These are phyloP conservation scores for Rhinichthys klamathensis DNA, from an alignment of 2,113 vertebrate genomes.

Conservation along the genomic window DNA sequence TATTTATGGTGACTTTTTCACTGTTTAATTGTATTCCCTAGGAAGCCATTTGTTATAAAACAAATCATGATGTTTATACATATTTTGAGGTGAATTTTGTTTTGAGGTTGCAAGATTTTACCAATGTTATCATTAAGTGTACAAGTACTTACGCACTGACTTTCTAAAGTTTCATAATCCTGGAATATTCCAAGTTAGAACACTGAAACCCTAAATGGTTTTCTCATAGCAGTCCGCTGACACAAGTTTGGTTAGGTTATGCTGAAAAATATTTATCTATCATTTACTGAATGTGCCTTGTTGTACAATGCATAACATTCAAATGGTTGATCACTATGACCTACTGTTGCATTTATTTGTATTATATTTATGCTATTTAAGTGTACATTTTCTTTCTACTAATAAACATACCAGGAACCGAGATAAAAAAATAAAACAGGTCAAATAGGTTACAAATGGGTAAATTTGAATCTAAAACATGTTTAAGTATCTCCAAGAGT, in stretches of 20 bases:
- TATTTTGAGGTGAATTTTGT: conserved; percentile 1
- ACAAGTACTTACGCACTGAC: background rate
- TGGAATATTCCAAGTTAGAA: background rate
- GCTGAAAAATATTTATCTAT: too few relatives aligned
- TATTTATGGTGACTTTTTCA: background rate
- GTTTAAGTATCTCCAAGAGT: background rate
- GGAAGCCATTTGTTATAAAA: background rate
- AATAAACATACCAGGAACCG: background rate
- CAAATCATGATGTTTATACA: background rate
- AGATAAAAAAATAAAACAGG: background rate
- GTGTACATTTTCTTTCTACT: background rate
- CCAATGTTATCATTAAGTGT: conserved; percentile 12
- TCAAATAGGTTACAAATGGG: background rate
- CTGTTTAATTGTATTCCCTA: background rate
- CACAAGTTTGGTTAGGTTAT: background rate
- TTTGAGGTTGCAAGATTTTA: background rate
- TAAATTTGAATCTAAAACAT: background rate
- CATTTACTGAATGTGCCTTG: too few relatives aligned
- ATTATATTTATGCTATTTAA: background rate
- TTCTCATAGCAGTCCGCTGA: background rate
- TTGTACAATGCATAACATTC: too few relatives aligned
- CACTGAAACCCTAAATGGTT: background rate
- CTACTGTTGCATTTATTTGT: background rate
- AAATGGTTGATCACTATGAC: background rate
- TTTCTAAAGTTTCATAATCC: background rate